Evolutionary conservation across 2,888 invertebrate species (phyloP).

Genomic region (Campoplex capitator): DNA sequence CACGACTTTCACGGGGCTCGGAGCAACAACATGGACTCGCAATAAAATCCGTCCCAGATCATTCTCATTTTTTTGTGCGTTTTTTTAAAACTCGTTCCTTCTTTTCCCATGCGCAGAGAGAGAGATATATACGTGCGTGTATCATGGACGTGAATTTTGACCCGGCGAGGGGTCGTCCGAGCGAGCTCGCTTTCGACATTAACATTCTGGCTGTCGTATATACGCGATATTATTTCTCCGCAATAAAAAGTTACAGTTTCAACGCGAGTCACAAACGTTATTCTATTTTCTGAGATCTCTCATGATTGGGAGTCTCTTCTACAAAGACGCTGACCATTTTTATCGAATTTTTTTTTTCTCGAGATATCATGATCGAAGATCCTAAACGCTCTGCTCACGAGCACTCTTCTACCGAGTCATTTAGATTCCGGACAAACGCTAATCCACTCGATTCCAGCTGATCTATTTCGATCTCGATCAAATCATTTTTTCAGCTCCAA

Average conservation of each 20-base stretch:
- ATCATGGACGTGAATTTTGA: constrained; percentile 39
- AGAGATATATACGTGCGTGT: constrained; percentile 24
- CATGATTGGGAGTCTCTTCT: background rate
- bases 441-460: too few species aligned
- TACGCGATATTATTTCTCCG: background rate
- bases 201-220: constrained; percentile 20
- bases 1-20: constrained; percentile 57
- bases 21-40: constrained; percentile 46
- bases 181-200: constrained; percentile 6
- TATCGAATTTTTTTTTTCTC: too few species aligned
- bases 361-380: too few species aligned
- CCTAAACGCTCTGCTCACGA: too few species aligned
- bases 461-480: too few species aligned
- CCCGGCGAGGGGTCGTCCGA: constrained; percentile 31
- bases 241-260: constrained; percentile 5
- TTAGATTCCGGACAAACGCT: too few species aligned
- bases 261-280: background rate
- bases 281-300: background rate
- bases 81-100: background rate
- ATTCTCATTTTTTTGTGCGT: constrained; percentile 26
- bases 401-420: too few species aligned
- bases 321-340: background rate
- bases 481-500: too few species aligned
- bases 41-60: constrained; percentile 67
- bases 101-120: constrained; percentile 17